phyloP scores from a whole-genome alignment of 2,888 invertebrate species.

The Sesia bembeciformis region DNA sequence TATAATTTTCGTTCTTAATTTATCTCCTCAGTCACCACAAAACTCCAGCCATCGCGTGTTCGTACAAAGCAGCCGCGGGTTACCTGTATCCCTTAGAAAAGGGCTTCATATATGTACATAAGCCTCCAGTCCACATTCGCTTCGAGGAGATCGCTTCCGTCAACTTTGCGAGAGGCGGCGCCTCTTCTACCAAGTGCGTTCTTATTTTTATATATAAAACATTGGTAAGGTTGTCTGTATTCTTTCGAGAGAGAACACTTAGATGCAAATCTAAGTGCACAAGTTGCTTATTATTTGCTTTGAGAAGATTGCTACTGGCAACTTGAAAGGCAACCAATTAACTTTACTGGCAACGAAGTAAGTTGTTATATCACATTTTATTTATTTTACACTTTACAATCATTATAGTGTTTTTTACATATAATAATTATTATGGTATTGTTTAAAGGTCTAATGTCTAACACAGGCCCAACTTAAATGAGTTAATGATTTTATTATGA shows the following conservation, averaged over 20 bases:
- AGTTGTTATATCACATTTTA: not conserved
- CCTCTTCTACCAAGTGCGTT: conserved; percentile 70
- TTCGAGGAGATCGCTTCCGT: conserved; percentile 97
- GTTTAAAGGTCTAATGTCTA: too few relatives aligned
- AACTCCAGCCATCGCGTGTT: conserved; percentile 93
- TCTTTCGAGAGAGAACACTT: too few relatives aligned
- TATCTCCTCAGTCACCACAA: conserved; percentile 79
- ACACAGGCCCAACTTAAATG: too few relatives aligned
- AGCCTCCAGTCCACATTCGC: conserved; percentile 97
- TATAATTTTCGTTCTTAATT: too few relatives aligned
- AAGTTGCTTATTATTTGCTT: not conserved
- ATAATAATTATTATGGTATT: too few relatives aligned
- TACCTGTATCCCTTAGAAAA: conserved; percentile 97
- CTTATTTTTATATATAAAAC: too few relatives aligned
- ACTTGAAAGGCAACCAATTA: too few relatives aligned
- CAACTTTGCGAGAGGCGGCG: conserved; percentile 96
- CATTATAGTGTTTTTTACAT: too few relatives aligned
- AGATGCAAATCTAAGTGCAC: not conserved
- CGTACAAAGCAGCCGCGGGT: conserved; percentile 98
- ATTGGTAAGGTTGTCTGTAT: too few relatives aligned
- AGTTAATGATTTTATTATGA: too few relatives aligned
- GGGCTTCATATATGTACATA: conserved; percentile 98
- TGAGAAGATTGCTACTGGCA: too few relatives aligned
- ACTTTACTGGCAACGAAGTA: not conserved
- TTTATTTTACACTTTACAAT: too few relatives aligned